Percentiles rank a stretch among this genome's conserved stretches.
phyloP scores from a whole-genome alignment of 2,797 vertebrate genomes.

The Monodelphis domestica region DNA sequence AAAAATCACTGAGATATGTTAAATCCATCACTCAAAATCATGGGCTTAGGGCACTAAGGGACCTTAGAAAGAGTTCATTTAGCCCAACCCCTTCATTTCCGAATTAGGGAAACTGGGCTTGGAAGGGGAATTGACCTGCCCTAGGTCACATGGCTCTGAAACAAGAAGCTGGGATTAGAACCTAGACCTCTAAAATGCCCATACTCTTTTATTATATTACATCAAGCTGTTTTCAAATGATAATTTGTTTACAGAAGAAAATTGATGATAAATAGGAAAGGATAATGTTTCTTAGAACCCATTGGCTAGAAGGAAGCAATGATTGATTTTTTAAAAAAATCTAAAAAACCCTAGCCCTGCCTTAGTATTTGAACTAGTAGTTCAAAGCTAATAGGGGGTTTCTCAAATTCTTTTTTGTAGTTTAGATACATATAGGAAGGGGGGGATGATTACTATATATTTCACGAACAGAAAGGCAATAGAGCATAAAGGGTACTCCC shows the following conservation, averaged over 20 bases:
- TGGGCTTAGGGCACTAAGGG: not conserved
- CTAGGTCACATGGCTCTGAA: not conserved
- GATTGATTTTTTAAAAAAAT: not conserved
- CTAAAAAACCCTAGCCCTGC: too few species aligned
- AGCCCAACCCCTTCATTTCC: not conserved
- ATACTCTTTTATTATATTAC: not conserved
- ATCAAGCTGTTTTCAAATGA: not conserved
- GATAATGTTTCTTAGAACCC: not conserved
- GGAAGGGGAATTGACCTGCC: not conserved
- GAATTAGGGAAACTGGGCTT: not conserved
- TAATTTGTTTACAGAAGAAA: slow-evolving; percentile 27
- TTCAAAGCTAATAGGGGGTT: slow-evolving; percentile 27
- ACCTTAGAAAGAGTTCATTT: slow-evolving; percentile 24
- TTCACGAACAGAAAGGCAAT: slow-evolving; percentile 49
- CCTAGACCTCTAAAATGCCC: not conserved
- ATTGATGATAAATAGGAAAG: not conserved
- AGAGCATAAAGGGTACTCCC: slow-evolving; percentile 19
- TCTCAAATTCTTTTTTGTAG: slow-evolving; percentile 10
- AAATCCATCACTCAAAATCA: slow-evolving; percentile 9
- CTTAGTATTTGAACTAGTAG: too few species aligned
- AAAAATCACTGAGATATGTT: not conserved
- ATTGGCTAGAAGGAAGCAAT: not conserved
- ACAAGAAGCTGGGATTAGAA: not conserved
- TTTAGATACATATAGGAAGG: not conserved
- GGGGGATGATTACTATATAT: not conserved